Conservation (phyloP, 2,888 invertebrate genomes). For the Chloromyia formosa region DNA sequence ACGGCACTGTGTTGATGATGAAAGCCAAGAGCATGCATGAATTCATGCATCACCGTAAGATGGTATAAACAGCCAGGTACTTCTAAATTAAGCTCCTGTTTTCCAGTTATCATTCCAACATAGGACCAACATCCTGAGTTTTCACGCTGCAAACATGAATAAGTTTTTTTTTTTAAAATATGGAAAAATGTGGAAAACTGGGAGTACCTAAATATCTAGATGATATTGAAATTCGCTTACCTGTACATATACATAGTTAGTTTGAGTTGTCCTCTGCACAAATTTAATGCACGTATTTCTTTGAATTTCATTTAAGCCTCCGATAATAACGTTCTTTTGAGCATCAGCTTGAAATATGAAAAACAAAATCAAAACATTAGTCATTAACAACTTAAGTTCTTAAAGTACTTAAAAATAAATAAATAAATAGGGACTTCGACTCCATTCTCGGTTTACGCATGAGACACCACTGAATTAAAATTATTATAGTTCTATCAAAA, state of each 20-base stretch:
- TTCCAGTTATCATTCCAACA: slow-evolving; percentile 71
- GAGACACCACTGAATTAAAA: too few relatives aligned
- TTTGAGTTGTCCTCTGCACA: background rate
- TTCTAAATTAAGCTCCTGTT: slow-evolving; percentile 57
- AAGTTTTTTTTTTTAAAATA: background rate
- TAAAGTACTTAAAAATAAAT: too few relatives aligned
- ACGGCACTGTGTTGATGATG: slow-evolving; percentile 82
- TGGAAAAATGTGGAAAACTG: too few relatives aligned
- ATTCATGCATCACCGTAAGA: slow-evolving; percentile 76
- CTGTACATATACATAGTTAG: slow-evolving; percentile 21
- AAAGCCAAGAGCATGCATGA: slow-evolving; percentile 81
- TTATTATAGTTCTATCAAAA: too few relatives aligned
- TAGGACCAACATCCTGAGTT: slow-evolving; percentile 77
- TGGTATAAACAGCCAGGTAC: slow-evolving; percentile 58
- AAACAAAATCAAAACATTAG: background rate
- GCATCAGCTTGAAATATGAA: background rate
- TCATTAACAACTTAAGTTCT: too few relatives aligned
- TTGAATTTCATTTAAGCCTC: slow-evolving; percentile 14
- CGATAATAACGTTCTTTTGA: slow-evolving; percentile 5
- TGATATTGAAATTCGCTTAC: background rate
- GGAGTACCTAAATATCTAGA: too few relatives aligned
- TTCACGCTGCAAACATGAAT: background rate
- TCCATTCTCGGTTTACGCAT: too few relatives aligned
- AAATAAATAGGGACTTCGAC: too few relatives aligned
- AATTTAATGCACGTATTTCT: slow-evolving; percentile 3